A percentile compares a stretch with the other conserved stretches of the same genome.
Conservation (phyloP, 2,113 vertebrate species). For the Galemys pyrenaicus region DNA sequence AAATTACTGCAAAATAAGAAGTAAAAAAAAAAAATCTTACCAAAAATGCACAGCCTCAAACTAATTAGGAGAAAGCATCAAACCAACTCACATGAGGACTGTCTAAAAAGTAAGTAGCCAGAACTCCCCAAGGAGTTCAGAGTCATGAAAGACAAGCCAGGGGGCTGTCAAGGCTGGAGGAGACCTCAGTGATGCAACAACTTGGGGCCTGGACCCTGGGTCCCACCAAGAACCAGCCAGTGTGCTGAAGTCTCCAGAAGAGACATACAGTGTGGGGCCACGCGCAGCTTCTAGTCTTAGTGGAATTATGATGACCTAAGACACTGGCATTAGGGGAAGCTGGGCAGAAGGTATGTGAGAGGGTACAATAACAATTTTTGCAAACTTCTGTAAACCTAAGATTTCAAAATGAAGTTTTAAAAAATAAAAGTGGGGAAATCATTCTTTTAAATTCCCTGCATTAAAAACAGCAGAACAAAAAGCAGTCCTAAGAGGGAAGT, state of each 20-base stretch:
- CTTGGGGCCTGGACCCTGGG: neutral
- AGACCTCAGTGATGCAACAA: neutral
- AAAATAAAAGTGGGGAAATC: neutral
- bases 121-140: neutral
- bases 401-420: neutral
- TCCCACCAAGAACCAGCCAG: neutral
- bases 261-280: too few species aligned
- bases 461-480: neutral
- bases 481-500: too few species aligned
- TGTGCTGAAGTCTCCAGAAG: neutral
- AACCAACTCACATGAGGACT: neutral
- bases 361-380: neutral
- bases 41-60: neutral
- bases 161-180: neutral
- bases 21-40: neutral
- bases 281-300: fast-evolving
- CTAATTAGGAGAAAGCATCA: neutral
- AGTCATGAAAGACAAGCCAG: neutral
- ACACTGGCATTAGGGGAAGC: neutral
- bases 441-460: neutral
- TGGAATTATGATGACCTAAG: fast-evolving
- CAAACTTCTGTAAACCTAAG: neutral
- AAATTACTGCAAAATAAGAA: neutral
- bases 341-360: neutral
- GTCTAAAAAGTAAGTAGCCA: neutral